Evolutionary conservation across 2,888 invertebrate species (phyloP), one percentile per base, ranked within the genome.

Genomic region (Drosophila paranaensis): DNA sequence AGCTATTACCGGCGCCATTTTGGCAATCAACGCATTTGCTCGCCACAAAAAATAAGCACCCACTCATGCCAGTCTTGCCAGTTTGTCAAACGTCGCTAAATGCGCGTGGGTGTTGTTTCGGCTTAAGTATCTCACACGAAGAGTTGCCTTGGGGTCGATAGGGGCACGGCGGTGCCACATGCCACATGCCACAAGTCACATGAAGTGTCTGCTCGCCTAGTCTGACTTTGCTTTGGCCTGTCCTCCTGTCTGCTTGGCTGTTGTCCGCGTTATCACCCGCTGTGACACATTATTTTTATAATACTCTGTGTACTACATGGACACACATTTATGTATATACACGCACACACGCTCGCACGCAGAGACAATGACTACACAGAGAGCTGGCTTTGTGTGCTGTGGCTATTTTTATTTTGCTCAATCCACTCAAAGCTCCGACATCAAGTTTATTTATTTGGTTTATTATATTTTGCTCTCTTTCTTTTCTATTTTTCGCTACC

Each of bases 241-340:
- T 40, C 45, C 39, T 16, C 37, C 35, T 33, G 58, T 64, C 81
- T 16, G 30, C 30, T 33, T 16, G 61, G 64, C 81, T 74, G 81
- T 72, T 67, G 73, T 69, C 71, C 72, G 66, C 77, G 81, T 80
- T 88, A 90, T 88, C 87, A 78, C 90, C 68, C 81, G 71, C 78
- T 80, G 87, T 77, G 88, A 89, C 90, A 88, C 78, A 89, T 89
- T 83, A 88, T 89, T 89, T 87, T 83, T 88, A 82, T 89, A 86
- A 89, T 69, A 65, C 61, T 14, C 70, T 81, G 77, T 87, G 70
- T 70, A 57, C 51, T 46, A 37, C 64, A 66, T 48, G 65, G 14
- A 50, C 37, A 27, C 53, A 50, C 66, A 35, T n/a, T n/a, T n/a
- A n/a, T n/a, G n/a, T n/a, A n/a, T 60, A 54, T 50, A 53, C 48